Evolutionary conservation across 2,888 invertebrate species (phyloP).

Genomic region (Acanthosepion lycidas): DNA sequence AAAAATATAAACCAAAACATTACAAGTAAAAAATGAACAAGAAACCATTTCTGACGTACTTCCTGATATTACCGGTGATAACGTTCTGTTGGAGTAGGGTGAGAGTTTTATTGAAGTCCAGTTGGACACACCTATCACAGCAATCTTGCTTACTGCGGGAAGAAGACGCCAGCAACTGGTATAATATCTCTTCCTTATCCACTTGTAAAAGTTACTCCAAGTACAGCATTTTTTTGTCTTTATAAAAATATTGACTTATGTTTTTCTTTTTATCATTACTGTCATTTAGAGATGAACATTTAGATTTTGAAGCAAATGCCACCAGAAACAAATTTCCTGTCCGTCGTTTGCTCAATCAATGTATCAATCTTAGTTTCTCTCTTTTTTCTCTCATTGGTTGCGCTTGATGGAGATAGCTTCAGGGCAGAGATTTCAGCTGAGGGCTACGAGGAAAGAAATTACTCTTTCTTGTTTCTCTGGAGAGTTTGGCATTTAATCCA

Average conservation of each 20-base stretch:
- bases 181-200: slow-evolving; percentile 16
- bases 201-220: background rate
- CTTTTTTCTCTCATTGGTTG: background rate
- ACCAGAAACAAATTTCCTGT: background rate
- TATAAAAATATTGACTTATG: slow-evolving; percentile 20
- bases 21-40: background rate
- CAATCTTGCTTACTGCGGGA: background rate
- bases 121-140: slow-evolving; percentile 2
- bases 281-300: slow-evolving; percentile 20
- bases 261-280: background rate
- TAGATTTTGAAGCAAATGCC: background rate
- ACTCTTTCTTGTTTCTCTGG: background rate
- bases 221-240: background rate
- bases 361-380: background rate
- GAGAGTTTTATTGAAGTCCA: background rate
- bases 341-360: background rate
- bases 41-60: background rate
- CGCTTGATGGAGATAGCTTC: background rate
- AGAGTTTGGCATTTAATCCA: no score
- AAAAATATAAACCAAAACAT: background rate
- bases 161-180: background rate
- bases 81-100: background rate
- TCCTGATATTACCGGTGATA: background rate
- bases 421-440: background rate
- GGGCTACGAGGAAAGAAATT: background rate